These are phyloP conservation scores for Argentina silus DNA, from an alignment of 2,797 vertebrate genomes.

Conservation along the genomic window DNA sequence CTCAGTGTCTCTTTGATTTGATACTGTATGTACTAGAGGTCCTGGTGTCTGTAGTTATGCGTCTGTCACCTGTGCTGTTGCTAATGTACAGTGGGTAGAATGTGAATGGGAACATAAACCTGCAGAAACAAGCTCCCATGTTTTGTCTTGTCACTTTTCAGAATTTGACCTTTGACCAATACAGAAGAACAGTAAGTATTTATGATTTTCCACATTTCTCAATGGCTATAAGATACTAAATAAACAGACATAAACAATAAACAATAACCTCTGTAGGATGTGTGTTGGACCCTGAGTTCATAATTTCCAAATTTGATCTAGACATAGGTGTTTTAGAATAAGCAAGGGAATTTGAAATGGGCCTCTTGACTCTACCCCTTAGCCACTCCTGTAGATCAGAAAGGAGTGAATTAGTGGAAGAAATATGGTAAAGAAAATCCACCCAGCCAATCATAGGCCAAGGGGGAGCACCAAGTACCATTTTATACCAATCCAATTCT, in stretches of 20 bases:
- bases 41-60: background rate
- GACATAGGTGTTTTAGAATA: no score
- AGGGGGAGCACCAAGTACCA: background rate
- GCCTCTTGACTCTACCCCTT: no score
- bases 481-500: background rate
- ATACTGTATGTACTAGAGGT: background rate
- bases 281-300: no score
- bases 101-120: background rate
- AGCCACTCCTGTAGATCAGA: no score
- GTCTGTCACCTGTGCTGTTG: background rate
- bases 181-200: constrained; percentile 79
- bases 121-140: background rate
- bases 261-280: no score
- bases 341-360: background rate
- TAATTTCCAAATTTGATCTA: no score
- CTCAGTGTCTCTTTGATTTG: background rate
- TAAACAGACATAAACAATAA: no score
- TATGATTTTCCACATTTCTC: background rate
- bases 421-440: no score
- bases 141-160: constrained; percentile 69
- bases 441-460: no score
- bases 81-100: background rate
- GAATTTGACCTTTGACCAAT: constrained; percentile 84
- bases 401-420: no score
- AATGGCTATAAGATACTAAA: background rate